These are phyloP conservation scores for Upupa epops DNA, from an alignment of 2,113 vertebrate species.

Conservation along the genomic window DNA sequence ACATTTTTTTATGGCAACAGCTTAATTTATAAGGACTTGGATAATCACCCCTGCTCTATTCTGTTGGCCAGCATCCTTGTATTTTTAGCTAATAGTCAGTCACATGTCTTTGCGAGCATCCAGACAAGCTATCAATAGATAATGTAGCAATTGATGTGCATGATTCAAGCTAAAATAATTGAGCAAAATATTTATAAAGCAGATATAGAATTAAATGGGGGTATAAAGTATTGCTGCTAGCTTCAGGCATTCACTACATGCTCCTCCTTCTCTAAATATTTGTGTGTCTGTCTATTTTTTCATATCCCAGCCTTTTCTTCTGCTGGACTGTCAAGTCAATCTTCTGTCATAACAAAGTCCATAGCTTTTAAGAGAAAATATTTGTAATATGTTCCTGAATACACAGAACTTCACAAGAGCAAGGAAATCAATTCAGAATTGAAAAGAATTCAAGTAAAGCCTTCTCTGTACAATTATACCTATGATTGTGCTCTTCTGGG, in stretches of 20 bases:
- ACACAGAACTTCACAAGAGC: neutral
- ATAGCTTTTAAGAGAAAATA: neutral
- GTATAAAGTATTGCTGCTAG: neutral
- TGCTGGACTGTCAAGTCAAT: neutral
- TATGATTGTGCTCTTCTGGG: neutral
- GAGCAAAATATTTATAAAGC: constrained; percentile 1
- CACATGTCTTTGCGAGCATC: neutral
- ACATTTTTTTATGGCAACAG: neutral
- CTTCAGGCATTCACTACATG: neutral
- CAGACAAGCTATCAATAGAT: constrained; percentile 45
- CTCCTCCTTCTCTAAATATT: neutral
- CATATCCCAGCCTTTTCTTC: neutral
- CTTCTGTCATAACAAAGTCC: neutral
- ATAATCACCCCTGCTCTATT: neutral
- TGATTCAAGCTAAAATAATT: constrained; percentile 33
- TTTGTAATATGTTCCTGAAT: neutral
- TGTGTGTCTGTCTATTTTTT: neutral
- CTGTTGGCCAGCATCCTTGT: neutral
- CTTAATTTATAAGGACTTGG: neutral
- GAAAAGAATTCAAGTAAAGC: neutral
- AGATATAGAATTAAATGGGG: neutral
- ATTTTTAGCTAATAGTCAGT: neutral
- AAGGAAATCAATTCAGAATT: neutral
- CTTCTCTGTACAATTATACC: neutral
- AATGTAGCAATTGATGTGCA: constrained; percentile 11